These are phyloP conservation scores for Coelopa pilipes DNA, from an alignment of 2,888 invertebrate genomes.

Conservation along the genomic window DNA sequence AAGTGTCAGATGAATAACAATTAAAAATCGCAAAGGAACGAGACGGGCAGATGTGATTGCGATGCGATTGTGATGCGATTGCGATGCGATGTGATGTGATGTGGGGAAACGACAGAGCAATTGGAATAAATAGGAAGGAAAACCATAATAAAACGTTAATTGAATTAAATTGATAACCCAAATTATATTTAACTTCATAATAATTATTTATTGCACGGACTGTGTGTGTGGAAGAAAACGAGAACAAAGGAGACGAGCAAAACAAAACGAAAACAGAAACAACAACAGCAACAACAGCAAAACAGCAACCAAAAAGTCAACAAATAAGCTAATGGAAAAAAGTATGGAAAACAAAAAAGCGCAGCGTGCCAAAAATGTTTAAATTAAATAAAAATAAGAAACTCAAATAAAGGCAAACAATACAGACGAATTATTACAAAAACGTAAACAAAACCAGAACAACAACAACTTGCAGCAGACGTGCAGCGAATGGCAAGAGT, in stretches of 20 bases:
- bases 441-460: slow-evolving; percentile 7
- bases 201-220: slow-evolving; percentile 11
- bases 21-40: slow-evolving; percentile 42
- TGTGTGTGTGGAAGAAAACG: slow-evolving; percentile 7
- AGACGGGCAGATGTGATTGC: neutral
- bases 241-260: neutral
- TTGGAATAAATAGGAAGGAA: slow-evolving; percentile 23
- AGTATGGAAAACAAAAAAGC: neutral
- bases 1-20: slow-evolving; percentile 55
- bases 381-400: slow-evolving; percentile 29
- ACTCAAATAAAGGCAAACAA: slow-evolving; percentile 10
- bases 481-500: too few relatives aligned
- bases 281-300: slow-evolving; percentile 17
- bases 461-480: neutral
- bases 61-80: neutral
- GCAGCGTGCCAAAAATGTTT: slow-evolving; percentile 27
- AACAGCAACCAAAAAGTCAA: neutral
- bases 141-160: slow-evolving; percentile 18
- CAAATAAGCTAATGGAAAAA: neutral
- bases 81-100: neutral
- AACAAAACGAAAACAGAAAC: slow-evolving; percentile 4
- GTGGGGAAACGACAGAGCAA: slow-evolving; percentile 18
- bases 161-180: slow-evolving; percentile 36
- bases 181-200: slow-evolving; percentile 15
- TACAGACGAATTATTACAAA: slow-evolving; percentile 4